These are phyloP conservation scores for Rhabdornis inornatus DNA, from an alignment of 2,113 vertebrate genomes.

Conservation along the genomic window DNA sequence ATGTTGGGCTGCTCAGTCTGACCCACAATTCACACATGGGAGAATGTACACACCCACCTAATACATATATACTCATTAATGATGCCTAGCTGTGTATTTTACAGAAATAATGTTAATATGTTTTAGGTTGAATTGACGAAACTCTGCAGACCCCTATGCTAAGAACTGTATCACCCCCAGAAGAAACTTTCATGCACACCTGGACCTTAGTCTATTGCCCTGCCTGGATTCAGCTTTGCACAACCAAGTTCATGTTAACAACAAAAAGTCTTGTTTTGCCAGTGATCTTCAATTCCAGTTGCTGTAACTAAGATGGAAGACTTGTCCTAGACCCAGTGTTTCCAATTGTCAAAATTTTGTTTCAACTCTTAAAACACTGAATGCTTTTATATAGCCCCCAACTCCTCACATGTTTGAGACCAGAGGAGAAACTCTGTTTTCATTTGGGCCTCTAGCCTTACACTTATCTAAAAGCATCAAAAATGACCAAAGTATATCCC, in stretches of 20 bases:
- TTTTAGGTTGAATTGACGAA: neutral
- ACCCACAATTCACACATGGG: neutral
- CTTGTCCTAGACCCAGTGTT: neutral
- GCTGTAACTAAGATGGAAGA: neutral
- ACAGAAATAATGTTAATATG: neutral
- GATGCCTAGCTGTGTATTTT: neutral
- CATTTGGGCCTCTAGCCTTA: neutral
- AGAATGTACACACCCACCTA: neutral
- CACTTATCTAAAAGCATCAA: neutral
- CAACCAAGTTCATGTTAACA: neutral
- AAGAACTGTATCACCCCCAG: neutral
- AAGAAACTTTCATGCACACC: neutral
- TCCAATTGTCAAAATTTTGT: neutral
- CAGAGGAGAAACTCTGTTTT: neutral
- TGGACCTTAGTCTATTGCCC: neutral
- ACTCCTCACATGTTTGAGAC: neutral
- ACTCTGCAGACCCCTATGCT: neutral
- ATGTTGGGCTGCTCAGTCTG: neutral
- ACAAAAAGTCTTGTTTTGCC: neutral
- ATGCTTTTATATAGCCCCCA: neutral
- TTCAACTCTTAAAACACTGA: neutral
- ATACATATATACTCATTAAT: neutral
- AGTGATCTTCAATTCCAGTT: neutral
- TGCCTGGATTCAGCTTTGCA: neutral
- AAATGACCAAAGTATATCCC: neutral